phyloP scores from a whole-genome alignment of 2,797 vertebrate species.

The Echeneis naucrates region DNA sequence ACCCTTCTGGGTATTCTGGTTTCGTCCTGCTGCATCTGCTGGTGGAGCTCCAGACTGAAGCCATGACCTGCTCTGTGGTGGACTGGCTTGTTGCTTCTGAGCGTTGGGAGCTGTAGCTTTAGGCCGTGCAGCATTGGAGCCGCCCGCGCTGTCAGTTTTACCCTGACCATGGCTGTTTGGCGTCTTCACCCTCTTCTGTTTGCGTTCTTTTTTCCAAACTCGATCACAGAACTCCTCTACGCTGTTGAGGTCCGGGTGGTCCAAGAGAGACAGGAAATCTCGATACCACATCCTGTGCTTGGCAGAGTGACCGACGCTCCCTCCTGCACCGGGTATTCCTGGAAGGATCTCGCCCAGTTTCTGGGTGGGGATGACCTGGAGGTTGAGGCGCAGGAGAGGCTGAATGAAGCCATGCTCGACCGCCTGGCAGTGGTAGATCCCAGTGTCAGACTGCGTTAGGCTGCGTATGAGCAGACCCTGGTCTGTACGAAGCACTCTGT shows the following conservation, averaged over 20 bases:
- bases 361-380: slow-evolving; percentile 95
- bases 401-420: slow-evolving; percentile 98
- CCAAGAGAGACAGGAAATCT: slow-evolving; percentile 97
- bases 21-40: slow-evolving; percentile 47
- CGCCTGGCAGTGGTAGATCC: slow-evolving; percentile 93
- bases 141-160: slow-evolving; percentile 39
- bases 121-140: slow-evolving; percentile 47
- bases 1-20: slow-evolving; percentile 63
- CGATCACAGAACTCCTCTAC: slow-evolving; percentile 99
- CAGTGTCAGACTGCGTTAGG: slow-evolving; percentile 89
- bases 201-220: slow-evolving; percentile 98
- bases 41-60: slow-evolving; percentile 60
- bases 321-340: slow-evolving; percentile 83
- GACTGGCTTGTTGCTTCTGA: slow-evolving; percentile 76
- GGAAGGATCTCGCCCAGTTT: slow-evolving; percentile 94
- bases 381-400: slow-evolving; percentile 93
- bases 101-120: slow-evolving; percentile 66
- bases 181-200: slow-evolving; percentile 90
- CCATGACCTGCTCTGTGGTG: slow-evolving; percentile 66
- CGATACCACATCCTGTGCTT: slow-evolving; percentile 97
- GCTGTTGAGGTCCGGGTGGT: slow-evolving; percentile 96
- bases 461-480: slow-evolving; percentile 95
- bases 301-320: slow-evolving; percentile 84
- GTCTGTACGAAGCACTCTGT: slow-evolving; percentile 90
- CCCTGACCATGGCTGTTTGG: slow-evolving; percentile 52